Conservation (phyloP, 2,797 vertebrate genomes). For the Centroberyx gerrardi region DNA sequence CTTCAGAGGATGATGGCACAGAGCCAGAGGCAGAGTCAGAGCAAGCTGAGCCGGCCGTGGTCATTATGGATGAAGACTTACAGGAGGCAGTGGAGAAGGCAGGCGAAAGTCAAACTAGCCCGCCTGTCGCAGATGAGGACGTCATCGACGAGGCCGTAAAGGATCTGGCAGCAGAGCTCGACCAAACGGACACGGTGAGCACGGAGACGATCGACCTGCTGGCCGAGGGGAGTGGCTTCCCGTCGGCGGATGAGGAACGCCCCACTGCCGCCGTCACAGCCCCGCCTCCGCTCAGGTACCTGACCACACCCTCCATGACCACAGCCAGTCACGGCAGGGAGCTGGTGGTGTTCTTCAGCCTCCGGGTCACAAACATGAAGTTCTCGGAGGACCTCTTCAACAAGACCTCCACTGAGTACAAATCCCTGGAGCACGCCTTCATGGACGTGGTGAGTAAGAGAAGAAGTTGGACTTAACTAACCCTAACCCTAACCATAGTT, state of each 20-base stretch:
- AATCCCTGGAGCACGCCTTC: constrained; percentile 89
- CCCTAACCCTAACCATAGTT: background rate
- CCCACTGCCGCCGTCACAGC: constrained; percentile 66
- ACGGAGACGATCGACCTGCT: constrained; percentile 64
- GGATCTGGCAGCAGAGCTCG: constrained; percentile 73
- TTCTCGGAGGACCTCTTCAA: constrained; percentile 95
- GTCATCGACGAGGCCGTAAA: constrained; percentile 30
- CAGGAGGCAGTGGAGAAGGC: constrained; percentile 19
- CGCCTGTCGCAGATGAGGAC: background rate
- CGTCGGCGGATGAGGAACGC: constrained; percentile 28
- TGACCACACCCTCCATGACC: constrained; percentile 89
- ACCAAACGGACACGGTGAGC: constrained; percentile 30
- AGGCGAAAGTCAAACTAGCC: constrained; percentile 6
- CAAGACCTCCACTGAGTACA: constrained; percentile 91
- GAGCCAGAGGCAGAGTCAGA: constrained; percentile 30
- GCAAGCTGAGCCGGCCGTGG: background rate
- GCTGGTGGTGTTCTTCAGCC: constrained; percentile 95
- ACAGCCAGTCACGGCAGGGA: constrained; percentile 84
- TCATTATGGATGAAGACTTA: constrained; percentile 59
- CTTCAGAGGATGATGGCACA: constrained; percentile 23
- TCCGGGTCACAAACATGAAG: constrained; percentile 92
- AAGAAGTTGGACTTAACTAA: background rate
- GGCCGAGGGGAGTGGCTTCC: constrained; percentile 76
- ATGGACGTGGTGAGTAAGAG: constrained; percentile 89
- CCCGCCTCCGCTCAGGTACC: constrained; percentile 77